A percentile compares a stretch with the other conserved stretches of the same genome.
phyloP scores from a whole-genome alignment of 2,797 vertebrate species.

The Oreonectes daqikongensis region DNA sequence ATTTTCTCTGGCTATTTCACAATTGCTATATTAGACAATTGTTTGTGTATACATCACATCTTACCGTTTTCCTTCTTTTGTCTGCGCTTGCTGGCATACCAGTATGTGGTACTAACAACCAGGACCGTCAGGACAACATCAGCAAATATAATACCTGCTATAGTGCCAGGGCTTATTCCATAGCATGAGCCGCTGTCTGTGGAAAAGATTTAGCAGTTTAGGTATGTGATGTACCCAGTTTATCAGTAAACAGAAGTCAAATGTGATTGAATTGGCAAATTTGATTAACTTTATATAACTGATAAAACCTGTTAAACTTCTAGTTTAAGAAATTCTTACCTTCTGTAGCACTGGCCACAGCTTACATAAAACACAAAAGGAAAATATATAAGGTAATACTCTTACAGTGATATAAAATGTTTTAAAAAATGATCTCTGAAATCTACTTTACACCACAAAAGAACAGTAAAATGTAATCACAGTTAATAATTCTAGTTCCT shows the following conservation, averaged over 20 bases:
- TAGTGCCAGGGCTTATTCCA: constrained; percentile 58
- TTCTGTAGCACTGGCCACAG: constrained; percentile 36
- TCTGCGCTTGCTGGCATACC: constrained; percentile 65
- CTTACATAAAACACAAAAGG: constrained; percentile 42
- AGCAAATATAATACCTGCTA: constrained; percentile 68
- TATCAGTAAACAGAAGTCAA: not conserved
- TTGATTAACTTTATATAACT: too few relatives aligned
- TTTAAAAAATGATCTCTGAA: too few relatives aligned
- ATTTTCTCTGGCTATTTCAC: not conserved
- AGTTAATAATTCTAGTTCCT: too few relatives aligned
- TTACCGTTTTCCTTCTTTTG: constrained; percentile 68
- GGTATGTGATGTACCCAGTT: not conserved
- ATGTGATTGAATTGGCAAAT: too few relatives aligned
- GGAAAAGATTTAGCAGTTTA: not conserved
- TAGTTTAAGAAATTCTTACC: constrained; percentile 30
- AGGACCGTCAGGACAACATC: constrained; percentile 74
- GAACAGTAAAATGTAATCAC: not conserved
- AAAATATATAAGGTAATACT: not conserved
- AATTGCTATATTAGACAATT: not conserved
- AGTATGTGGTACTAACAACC: constrained; percentile 71
- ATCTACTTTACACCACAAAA: too few relatives aligned
- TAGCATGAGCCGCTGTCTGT: constrained; percentile 11
- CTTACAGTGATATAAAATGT: too few relatives aligned
- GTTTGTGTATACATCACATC: not conserved
- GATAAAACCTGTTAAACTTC: too few relatives aligned